Percentiles rank a stretch among this genome's conserved stretches.
phyloP scores from a whole-genome alignment of 2,797 vertebrate genomes.

The Megalops cyprinoides region DNA sequence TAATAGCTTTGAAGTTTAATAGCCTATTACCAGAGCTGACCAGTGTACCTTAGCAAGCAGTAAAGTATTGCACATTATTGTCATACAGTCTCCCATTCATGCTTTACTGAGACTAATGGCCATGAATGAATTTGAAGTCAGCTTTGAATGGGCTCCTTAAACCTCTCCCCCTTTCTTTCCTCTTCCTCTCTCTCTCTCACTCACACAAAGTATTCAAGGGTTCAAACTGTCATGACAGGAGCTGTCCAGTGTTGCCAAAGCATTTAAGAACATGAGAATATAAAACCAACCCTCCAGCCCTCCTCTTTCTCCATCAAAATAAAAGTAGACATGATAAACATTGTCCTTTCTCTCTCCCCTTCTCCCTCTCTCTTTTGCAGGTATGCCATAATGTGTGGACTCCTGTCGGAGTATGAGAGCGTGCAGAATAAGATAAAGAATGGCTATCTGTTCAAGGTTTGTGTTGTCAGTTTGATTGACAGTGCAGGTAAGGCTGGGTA shows the following conservation, averaged over 20 bases:
- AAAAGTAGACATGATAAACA: too few species aligned
- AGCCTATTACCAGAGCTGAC: constrained; percentile 21
- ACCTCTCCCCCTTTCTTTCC: background rate
- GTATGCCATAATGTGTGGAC: constrained; percentile 95
- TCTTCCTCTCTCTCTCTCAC: background rate
- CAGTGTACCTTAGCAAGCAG: constrained; percentile 24
- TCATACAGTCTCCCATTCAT: constrained; percentile 25
- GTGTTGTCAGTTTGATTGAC: constrained; percentile 52
- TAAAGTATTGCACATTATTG: constrained; percentile 20
- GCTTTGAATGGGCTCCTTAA: constrained; percentile 15
- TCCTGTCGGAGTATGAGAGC: constrained; percentile 90
- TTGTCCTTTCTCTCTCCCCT: background rate
- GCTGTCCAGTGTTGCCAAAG: too few species aligned
- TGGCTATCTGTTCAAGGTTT: constrained; percentile 94
- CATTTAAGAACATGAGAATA: too few species aligned
- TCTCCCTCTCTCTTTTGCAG: constrained; percentile 66
- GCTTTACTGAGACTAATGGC: constrained; percentile 10
- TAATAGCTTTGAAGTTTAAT: background rate
- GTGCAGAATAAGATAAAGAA: constrained; percentile 96
- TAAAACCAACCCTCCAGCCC: background rate
- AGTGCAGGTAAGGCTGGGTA: constrained; percentile 39
- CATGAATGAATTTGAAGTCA: constrained; percentile 30
- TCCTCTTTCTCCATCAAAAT: background rate
- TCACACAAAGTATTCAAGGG: too few species aligned
- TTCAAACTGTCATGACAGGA: too few species aligned